Percentiles rank a stretch among this genome's conserved stretches.
These are phyloP conservation scores for Atractosteus spatula DNA, from an alignment of 2,113 vertebrate species.

Conservation along the genomic window DNA sequence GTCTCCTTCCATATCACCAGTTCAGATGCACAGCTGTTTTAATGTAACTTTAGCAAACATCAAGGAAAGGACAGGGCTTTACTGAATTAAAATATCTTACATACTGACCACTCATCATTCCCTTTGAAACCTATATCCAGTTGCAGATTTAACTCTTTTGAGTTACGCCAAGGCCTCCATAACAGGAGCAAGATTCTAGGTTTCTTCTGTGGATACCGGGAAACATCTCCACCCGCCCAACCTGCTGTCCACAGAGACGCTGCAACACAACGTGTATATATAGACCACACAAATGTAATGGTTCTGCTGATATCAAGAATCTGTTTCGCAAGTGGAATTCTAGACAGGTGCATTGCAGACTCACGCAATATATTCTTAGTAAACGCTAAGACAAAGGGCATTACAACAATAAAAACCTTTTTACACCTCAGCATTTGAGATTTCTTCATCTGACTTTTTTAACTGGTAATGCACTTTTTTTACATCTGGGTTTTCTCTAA, in stretches of 20 bases:
- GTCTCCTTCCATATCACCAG: slow-evolving; percentile 50
- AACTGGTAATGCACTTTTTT: too few relatives aligned
- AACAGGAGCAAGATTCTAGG: slow-evolving; percentile 19
- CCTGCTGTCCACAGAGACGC: slow-evolving; percentile 38
- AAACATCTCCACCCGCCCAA: slow-evolving; percentile 15
- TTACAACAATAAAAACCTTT: too few relatives aligned
- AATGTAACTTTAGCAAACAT: slow-evolving; percentile 81
- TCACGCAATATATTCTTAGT: not conserved
- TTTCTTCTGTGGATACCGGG: slow-evolving; percentile 16
- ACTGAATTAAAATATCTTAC: slow-evolving; percentile 81
- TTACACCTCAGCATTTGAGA: too few relatives aligned
- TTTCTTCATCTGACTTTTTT: too few relatives aligned
- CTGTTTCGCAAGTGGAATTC: slow-evolving; percentile 3
- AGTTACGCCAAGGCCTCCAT: slow-evolving; percentile 46
- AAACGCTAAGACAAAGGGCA: not conserved
- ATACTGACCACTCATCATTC: slow-evolving; percentile 77
- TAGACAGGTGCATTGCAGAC: slow-evolving; percentile 19
- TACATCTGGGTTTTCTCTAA: too few relatives aligned
- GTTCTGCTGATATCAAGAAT: slow-evolving; percentile 1
- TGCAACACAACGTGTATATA: slow-evolving; percentile 46
- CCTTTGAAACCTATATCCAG: slow-evolving; percentile 81
- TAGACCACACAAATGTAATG: slow-evolving; percentile 28
- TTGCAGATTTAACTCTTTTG: slow-evolving; percentile 59
- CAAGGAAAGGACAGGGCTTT: slow-evolving; percentile 74
- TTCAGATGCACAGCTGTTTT: slow-evolving; percentile 73